Evolutionary conservation across 2,888 invertebrate genomes (phyloP).

Genomic region (Ochropleura leucogaster): DNA sequence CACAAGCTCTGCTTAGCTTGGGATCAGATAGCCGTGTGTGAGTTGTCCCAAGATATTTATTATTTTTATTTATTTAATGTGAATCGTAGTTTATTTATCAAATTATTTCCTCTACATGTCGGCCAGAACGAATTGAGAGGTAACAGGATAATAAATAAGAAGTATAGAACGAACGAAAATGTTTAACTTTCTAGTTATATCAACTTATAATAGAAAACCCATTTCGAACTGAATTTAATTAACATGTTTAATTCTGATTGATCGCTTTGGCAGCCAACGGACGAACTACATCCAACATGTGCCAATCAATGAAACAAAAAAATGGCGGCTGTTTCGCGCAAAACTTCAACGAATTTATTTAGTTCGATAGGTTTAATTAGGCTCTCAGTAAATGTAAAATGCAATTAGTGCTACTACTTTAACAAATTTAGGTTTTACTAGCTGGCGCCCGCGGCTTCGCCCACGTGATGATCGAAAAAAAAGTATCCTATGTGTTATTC

Average conservation of each 20-base stretch:
- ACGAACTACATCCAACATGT: slow-evolving; percentile 10
- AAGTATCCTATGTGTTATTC: too few relatives aligned
- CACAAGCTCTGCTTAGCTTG: too few relatives aligned
- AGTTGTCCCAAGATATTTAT: too few relatives aligned
- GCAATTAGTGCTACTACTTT: slow-evolving; percentile 12
- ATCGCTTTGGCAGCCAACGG: neutral
- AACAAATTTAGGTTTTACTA: neutral
- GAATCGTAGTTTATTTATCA: too few relatives aligned
- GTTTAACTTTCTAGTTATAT: neutral
- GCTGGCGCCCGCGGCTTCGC: too few relatives aligned
- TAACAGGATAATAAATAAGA: too few relatives aligned
- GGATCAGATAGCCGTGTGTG: too few relatives aligned
- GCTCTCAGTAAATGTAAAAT: slow-evolving; percentile 21
- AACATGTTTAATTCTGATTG: slow-evolving; percentile 43
- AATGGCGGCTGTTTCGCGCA: neutral
- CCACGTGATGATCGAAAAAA: too few relatives aligned
- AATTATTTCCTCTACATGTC: neutral
- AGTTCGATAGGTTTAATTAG: slow-evolving; percentile 19
- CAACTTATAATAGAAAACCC: neutral
- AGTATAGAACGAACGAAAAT: neutral
- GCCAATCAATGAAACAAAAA: slow-evolving; percentile 33
- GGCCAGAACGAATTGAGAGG: neutral
- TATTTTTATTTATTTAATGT: too few relatives aligned
- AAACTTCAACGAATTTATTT: slow-evolving; percentile 36
- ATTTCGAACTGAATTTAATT: slow-evolving; percentile 33